Evolutionary conservation across 2,888 invertebrate genomes (phyloP), one percentile per base, ranked within the genome.

Genomic region (Trachelus iudaicus): DNA sequence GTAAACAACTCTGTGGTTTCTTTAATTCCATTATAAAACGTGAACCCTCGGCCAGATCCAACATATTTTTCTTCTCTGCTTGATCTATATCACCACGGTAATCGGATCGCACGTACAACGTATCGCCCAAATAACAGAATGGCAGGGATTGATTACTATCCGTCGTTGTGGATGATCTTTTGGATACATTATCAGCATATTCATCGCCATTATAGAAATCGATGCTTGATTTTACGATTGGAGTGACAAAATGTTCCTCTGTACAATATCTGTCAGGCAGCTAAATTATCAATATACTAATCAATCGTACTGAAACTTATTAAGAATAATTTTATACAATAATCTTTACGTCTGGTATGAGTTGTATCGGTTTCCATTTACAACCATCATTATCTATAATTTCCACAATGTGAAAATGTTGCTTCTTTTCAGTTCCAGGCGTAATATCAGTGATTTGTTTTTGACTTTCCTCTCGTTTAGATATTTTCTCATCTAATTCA

Each of bases 311-410:
- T 23, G 71, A 12, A 71, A 71, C 15, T 31, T 33, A 15, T 71
- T 71, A 71, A 33, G 34, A 71, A 71, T 71, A 34, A 31, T 71
- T 71, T 74, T 75, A 68, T 76, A 75, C 34, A 1, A 9, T n/a
- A 69, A 71, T 13, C 34, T 78, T 56, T 77, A 81, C 81, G 68
- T 81, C 79, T 35, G 82, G 79, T n/a, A 78, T 73, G n/a, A 80
- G 79, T 33, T 80, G 56, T 30, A 80, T 77, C 31, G 85, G 85
- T 79, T 78, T 69, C 85, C 85, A 85, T 34, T 79, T 80, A n/a
- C 76, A 34, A 34, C 82, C 82, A 56, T 81, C 69, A 34, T 79
- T 75, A 76, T 85, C 80, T 34, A 85, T 77, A 34, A 83, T 81
- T 81, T 85, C 84, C 11, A 81, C 78, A 0, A 83, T 75, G 68